A percentile compares a stretch with the other conserved stretches of the same genome.
phyloP scores from a whole-genome alignment of 2,113 vertebrate genomes.

The Amphiprion ocellaris region DNA sequence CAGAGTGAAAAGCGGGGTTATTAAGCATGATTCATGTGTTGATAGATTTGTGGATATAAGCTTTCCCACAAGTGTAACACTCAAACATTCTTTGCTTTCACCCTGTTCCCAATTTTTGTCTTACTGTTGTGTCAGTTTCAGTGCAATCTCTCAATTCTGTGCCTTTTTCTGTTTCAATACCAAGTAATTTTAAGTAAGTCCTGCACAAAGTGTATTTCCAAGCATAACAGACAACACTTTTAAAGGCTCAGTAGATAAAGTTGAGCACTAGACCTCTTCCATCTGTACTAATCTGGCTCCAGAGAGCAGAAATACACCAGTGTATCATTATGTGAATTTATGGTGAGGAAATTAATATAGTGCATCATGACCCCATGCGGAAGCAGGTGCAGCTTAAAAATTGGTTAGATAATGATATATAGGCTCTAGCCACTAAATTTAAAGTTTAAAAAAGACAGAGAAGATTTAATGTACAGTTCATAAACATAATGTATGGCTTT shows the following conservation, averaged over 20 bases:
- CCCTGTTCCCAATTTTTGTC: neutral
- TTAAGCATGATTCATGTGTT: neutral
- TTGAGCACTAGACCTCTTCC: neutral
- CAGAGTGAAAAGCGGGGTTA: neutral
- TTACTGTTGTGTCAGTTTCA: neutral
- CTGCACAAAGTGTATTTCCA: neutral
- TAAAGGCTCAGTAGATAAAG: neutral
- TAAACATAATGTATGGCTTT: too few species aligned
- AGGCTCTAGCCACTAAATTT: too few species aligned
- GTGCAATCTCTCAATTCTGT: neutral
- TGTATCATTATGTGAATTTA: neutral
- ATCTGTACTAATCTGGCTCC: slow-evolving; percentile 9
- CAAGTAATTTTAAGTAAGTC: neutral
- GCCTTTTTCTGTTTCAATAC: neutral
- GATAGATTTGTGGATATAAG: neutral
- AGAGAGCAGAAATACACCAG: slow-evolving; percentile 5
- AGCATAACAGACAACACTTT: neutral
- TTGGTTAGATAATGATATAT: neutral
- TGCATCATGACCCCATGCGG: neutral
- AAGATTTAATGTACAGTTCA: too few species aligned
- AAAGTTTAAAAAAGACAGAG: too few species aligned
- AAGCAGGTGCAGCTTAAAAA: slow-evolving; percentile 4
- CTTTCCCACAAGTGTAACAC: neutral
- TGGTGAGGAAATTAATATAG: slow-evolving; percentile 11
- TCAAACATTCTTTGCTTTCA: too few species aligned